Conservation (phyloP, 2,113 vertebrate genomes). For the Pristiophorus japonicus region DNA sequence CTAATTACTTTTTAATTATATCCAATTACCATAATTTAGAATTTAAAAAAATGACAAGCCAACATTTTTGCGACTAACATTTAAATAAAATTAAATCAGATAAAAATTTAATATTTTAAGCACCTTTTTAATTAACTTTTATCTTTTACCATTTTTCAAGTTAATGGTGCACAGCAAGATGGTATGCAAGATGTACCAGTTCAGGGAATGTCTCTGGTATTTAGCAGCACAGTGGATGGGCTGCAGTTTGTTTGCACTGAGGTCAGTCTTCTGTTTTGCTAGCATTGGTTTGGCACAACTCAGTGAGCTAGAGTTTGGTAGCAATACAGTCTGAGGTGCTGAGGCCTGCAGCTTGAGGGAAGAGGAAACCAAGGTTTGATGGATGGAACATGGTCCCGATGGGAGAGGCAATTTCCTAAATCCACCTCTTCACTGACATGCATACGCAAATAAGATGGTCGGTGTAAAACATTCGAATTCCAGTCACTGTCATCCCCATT, state of each 20-base stretch:
- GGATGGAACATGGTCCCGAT: neutral
- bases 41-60: neutral
- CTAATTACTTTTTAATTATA: conserved; percentile 25
- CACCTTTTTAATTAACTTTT: neutral
- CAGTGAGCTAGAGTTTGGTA: neutral
- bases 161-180: neutral
- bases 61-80: neutral
- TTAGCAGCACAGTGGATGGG: neutral
- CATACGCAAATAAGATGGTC: too few relatives aligned
- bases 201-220: neutral
- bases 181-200: neutral
- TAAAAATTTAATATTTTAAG: neutral
- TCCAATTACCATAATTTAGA: neutral
- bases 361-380: neutral
- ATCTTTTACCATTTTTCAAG: neutral
- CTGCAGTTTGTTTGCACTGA: neutral
- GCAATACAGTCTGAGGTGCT: neutral
- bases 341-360: neutral
- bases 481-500: too few relatives aligned
- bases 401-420: too few relatives aligned
- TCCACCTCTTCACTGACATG: too few relatives aligned
- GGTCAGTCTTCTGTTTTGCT: neutral
- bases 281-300: neutral
- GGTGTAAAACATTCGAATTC: too few relatives aligned
- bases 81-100: neutral